Conservation (phyloP, 1,140 invertebrate species). For the Saccostrea echinata region DNA sequence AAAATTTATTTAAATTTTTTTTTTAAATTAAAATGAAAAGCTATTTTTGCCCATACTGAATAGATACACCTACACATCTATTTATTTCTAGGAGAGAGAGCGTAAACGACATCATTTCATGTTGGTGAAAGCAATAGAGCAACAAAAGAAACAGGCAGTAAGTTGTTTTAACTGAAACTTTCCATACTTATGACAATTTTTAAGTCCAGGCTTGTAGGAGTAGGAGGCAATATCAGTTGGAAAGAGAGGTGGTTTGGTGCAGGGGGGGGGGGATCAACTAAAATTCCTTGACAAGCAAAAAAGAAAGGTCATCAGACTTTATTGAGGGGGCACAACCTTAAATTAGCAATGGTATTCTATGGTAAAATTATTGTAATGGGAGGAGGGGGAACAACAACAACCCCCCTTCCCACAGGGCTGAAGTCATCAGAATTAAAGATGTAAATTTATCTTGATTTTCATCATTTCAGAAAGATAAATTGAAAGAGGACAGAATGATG, state of each 20-base stretch:
- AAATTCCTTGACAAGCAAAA: too few species aligned
- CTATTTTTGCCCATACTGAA: not conserved
- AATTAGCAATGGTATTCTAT: too few species aligned
- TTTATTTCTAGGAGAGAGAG: constrained; percentile 89
- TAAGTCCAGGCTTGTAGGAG: too few species aligned
- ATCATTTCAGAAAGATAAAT: constrained; percentile 86
- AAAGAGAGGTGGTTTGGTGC: too few species aligned
- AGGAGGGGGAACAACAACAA: too few species aligned
- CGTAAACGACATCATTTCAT: constrained; percentile 93
- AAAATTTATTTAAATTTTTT: not conserved
- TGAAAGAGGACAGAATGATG: constrained; percentile 88
- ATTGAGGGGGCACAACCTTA: too few species aligned
- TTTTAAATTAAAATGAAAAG: not conserved
- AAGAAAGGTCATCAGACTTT: too few species aligned
- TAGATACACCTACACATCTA: not conserved
- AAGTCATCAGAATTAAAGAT: not conserved
- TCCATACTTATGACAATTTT: too few species aligned
- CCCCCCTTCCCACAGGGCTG: too few species aligned
- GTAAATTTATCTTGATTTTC: constrained; percentile 18
- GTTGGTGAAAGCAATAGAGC: constrained; percentile 91
- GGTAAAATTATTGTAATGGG: too few species aligned
- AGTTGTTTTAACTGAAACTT: constrained; percentile 7
- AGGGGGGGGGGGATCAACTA: too few species aligned
- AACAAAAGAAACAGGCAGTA: constrained; percentile 88
- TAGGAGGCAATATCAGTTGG: too few species aligned